Conservation (phyloP, 2,888 invertebrate species). For the Andrena fulva region DNA sequence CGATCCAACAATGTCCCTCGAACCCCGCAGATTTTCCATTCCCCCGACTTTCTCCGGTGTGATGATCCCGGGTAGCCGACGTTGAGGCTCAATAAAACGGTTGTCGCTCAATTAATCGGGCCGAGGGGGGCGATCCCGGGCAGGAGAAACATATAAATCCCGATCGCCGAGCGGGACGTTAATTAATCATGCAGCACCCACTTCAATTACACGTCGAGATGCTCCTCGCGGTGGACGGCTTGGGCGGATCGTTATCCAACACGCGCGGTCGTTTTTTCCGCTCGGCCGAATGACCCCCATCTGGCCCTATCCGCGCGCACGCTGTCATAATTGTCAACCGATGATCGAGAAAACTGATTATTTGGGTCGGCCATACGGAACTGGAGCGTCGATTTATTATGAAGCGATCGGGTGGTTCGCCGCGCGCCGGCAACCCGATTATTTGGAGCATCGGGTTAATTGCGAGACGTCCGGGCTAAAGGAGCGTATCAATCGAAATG, state of each 20-base stretch:
- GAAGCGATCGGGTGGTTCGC: conserved; percentile 51
- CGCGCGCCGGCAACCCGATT: conserved; percentile 37
- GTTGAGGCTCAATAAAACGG: neutral
- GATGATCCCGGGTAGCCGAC: neutral
- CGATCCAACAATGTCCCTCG: no score
- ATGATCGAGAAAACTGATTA: conserved; percentile 59
- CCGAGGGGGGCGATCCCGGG: neutral
- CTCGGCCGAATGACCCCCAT: conserved; percentile 65
- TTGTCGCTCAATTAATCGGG: conserved; percentile 1
- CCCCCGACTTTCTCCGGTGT: neutral
- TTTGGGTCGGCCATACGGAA: conserved; percentile 66
- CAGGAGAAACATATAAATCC: conserved; percentile 38
- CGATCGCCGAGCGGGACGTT: conserved; percentile 37
- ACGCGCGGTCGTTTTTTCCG: conserved; percentile 3
- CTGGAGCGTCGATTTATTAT: conserved; percentile 71
- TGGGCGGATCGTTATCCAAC: conserved; percentile 58
- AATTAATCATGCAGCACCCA: conserved; percentile 58
- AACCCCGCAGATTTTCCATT: neutral
- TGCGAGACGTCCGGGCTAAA: conserved; percentile 51
- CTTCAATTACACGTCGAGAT: conserved; percentile 53
- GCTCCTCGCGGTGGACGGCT: conserved; percentile 32
- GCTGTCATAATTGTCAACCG: conserved; percentile 70
- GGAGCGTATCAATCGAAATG: conserved; percentile 57
- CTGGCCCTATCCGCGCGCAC: conserved; percentile 27
- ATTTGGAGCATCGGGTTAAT: conserved; percentile 68